Evolutionary conservation across 2,888 invertebrate genomes (phyloP).

Genomic region (Ephialtes manifestator): DNA sequence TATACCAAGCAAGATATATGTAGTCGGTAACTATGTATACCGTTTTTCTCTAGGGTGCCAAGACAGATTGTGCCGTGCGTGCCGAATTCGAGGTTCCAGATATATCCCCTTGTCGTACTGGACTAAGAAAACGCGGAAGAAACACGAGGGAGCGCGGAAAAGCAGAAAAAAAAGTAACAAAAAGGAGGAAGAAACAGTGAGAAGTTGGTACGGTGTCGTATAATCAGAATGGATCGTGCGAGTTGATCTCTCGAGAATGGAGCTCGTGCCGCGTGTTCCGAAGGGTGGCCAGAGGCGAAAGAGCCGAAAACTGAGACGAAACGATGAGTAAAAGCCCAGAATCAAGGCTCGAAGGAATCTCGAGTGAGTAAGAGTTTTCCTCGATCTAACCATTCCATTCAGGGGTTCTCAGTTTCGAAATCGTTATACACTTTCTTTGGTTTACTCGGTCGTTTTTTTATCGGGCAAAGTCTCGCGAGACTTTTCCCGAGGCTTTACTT

Average conservation of each 20-base stretch:
- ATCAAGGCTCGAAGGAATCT: constrained; percentile 1
- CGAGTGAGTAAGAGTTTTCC: background rate
- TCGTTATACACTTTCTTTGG: background rate
- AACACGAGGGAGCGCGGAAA: background rate
- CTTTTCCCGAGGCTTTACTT: constrained; percentile 4
- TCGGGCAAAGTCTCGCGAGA: constrained; percentile 24
- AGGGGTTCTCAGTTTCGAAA: constrained; percentile 9
- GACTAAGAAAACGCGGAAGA: background rate
- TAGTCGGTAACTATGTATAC: background rate
- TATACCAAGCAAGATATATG: background rate
- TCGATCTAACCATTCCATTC: background rate
- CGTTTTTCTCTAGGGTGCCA: background rate
- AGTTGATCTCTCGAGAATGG: constrained; percentile 22
- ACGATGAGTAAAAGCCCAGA: constrained; percentile 12
- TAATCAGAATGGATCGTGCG: constrained; percentile 59
- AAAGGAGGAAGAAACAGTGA: constrained; percentile 11
- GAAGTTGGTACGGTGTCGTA: constrained; percentile 37
- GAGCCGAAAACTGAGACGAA: background rate
- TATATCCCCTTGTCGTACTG: background rate
- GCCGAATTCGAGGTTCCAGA: background rate
- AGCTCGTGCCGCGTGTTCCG: background rate
- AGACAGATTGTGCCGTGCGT: background rate
- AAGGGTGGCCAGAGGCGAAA: background rate
- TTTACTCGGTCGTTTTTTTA: constrained; percentile 5
- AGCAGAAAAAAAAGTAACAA: constrained; percentile 8